Evolutionary conservation across 2,888 invertebrate genomes (phyloP).

Genomic region (Seira musarum): DNA sequence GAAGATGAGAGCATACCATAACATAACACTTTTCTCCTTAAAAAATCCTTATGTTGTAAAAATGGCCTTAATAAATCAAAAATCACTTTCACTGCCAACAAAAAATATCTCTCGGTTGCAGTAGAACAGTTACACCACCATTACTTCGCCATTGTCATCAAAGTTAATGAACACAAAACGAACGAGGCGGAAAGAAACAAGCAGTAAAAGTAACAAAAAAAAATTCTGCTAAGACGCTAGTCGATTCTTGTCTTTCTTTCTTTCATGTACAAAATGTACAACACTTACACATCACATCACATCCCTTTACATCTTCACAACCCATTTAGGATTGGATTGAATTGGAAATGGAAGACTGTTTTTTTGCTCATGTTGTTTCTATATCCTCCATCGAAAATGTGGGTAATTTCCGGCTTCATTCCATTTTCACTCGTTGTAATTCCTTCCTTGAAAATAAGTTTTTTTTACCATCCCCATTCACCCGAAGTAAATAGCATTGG

Average conservation of each 20-base stretch:
- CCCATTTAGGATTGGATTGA: background rate
- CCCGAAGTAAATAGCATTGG: background rate
- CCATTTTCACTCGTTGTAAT: background rate
- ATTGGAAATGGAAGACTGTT: no score
- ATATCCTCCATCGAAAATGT: background rate
- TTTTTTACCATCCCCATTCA: background rate
- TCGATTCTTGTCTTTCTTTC: no score
- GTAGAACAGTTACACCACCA: background rate
- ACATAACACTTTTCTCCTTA: background rate
- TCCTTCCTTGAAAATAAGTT: background rate
- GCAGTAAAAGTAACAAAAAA: background rate
- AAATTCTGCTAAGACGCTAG: no score
- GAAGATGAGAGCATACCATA: slow-evolving; percentile 19
- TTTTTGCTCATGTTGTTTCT: background rate
- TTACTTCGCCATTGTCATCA: slow-evolving; percentile 35
- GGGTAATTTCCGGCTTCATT: background rate
- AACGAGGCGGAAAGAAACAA: background rate
- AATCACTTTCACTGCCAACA: slow-evolving; percentile 57
- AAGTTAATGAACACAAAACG: slow-evolving; percentile 41
- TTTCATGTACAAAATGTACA: background rate
- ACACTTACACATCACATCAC: background rate
- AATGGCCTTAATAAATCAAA: slow-evolving; percentile 57
- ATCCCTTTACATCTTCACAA: background rate
- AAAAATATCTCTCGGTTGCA: slow-evolving; percentile 18
- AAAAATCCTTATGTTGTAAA: background rate